A percentile compares a stretch with the other conserved stretches of the same genome.
phyloP scores from a whole-genome alignment of 2,113 vertebrate genomes.

The Seriola dumerili region DNA sequence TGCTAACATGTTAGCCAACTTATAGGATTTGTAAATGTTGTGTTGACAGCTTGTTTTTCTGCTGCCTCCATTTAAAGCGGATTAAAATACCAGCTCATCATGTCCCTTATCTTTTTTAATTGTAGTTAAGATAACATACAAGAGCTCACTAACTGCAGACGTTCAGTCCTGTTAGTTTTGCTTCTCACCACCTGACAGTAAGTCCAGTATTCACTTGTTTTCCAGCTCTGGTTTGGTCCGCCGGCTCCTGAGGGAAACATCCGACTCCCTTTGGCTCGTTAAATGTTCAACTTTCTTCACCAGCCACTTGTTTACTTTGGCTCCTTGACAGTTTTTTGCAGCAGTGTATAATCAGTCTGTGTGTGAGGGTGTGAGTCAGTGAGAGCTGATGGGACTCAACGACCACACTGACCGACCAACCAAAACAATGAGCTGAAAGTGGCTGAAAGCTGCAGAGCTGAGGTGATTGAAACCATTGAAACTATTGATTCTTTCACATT shows the following conservation, averaged over 20 bases:
- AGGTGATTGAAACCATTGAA: neutral
- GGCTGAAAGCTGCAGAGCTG: slow-evolving; percentile 21
- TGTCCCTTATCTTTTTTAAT: no score
- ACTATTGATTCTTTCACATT: neutral
- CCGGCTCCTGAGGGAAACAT: neutral
- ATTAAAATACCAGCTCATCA: no score
- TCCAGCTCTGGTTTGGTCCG: neutral
- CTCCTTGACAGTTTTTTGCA: neutral
- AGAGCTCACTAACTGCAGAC: no score
- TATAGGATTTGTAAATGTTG: no score
- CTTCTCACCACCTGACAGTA: neutral
- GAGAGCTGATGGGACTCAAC: neutral
- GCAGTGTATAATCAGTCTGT: neutral
- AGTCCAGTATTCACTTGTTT: neutral
- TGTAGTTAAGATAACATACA: no score
- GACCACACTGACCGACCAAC: neutral
- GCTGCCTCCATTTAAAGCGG: no score
- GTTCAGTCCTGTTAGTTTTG: neutral
- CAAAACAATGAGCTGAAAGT: neutral
- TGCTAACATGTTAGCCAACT: no score
- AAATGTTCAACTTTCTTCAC: neutral
- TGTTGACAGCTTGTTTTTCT: no score
- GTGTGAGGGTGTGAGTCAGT: neutral
- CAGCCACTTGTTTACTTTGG: neutral
- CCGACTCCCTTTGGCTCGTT: neutral